These are phyloP conservation scores for Upupa epops DNA, from an alignment of 2,113 vertebrate genomes.

Conservation along the genomic window DNA sequence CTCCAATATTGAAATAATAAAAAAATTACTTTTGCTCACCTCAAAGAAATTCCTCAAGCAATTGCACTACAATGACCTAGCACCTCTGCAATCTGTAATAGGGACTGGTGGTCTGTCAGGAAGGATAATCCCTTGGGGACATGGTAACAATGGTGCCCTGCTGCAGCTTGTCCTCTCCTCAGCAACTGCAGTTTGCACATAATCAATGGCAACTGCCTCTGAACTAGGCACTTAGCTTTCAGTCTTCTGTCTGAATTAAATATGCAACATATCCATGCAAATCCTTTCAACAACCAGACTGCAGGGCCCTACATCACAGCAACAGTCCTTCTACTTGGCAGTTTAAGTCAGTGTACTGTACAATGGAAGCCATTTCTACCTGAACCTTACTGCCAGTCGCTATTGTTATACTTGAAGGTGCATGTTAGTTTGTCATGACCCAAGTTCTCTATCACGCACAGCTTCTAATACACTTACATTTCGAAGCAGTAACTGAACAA, in stretches of 20 bases:
- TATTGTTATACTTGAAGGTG: background rate
- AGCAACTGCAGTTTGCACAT: background rate
- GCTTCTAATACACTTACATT: background rate
- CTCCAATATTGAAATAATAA: background rate
- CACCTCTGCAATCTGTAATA: background rate
- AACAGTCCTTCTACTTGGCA: background rate
- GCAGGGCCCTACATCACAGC: fast-evolving
- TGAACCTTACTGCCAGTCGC: background rate
- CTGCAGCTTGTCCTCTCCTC: background rate
- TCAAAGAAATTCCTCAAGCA: background rate
- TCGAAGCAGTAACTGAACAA: background rate
- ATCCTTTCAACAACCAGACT: background rate
- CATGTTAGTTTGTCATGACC: background rate
- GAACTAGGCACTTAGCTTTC: background rate
- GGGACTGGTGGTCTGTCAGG: background rate
- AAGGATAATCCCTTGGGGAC: background rate
- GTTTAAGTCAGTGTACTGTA: background rate
- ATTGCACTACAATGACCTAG: background rate
- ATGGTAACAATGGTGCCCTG: background rate
- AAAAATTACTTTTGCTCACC: background rate
- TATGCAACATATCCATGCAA: background rate
- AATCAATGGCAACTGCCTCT: background rate
- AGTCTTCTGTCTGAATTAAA: background rate
- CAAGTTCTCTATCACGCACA: background rate
- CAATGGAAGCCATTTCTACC: background rate